Evolutionary conservation across 2,113 vertebrate genomes (phyloP).

Genomic region (Glaucomys volans): DNA sequence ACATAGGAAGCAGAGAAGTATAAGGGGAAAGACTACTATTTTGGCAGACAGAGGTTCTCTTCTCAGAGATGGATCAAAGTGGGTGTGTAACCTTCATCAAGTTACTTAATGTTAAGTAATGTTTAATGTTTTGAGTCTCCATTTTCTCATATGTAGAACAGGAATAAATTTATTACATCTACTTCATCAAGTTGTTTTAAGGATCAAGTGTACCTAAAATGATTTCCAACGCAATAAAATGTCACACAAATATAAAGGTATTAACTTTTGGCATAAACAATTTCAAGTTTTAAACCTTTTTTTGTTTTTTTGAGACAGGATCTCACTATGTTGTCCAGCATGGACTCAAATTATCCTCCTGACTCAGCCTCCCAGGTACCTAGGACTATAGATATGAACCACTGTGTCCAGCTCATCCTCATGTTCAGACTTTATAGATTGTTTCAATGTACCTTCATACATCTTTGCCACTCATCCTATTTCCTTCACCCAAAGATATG

Average conservation of each 20-base stretch:
- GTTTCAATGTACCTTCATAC: neutral
- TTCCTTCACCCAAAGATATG: slow-evolving; percentile 31
- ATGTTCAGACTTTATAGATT: neutral
- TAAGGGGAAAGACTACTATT: neutral
- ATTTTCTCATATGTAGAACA: slow-evolving; percentile 4
- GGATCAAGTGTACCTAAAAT: neutral
- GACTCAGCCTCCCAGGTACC: neutral
- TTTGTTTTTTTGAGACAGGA: neutral
- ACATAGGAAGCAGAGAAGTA: neutral
- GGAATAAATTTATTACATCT: slow-evolving; percentile 1
- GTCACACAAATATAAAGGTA: neutral
- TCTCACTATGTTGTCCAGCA: neutral
- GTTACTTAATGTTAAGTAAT: neutral
- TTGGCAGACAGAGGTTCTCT: neutral
- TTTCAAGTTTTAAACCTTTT: neutral
- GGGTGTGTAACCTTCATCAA: neutral
- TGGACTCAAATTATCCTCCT: neutral
- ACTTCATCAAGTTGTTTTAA: slow-evolving; percentile 29
- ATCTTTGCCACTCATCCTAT: neutral
- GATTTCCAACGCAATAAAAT: slow-evolving; percentile 21
- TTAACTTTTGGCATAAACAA: neutral
- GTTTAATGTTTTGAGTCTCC: neutral
- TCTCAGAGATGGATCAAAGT: neutral
- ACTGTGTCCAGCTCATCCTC: neutral
- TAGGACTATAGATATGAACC: neutral